Evolutionary conservation across 2,888 invertebrate genomes (phyloP).

Genomic region (Clistopyga incitator): DNA sequence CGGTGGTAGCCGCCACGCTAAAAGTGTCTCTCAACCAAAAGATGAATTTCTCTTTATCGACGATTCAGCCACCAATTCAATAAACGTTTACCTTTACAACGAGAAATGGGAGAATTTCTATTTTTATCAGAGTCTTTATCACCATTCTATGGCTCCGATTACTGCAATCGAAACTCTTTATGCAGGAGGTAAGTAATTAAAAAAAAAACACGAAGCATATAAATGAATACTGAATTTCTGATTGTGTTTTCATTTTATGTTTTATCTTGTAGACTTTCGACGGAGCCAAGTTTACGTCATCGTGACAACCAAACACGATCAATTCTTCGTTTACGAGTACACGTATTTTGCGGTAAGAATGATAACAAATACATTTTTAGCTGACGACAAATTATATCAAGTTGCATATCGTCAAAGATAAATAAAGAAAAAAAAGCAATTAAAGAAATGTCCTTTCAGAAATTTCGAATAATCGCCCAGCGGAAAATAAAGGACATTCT

Average conservation of each 20-base stretch:
- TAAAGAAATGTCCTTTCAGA: constrained; percentile 64
- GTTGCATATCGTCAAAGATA: no score
- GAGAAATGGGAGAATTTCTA: constrained; percentile 72
- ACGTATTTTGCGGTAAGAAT: constrained; percentile 74
- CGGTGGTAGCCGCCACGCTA: constrained; percentile 74
- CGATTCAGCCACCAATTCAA: constrained; percentile 73
- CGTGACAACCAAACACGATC: constrained; percentile 74
- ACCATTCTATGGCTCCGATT: constrained; percentile 68
- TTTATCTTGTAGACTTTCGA: constrained; percentile 41
- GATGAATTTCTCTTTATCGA: constrained; percentile 76
- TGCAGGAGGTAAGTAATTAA: constrained; percentile 73
- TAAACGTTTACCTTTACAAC: constrained; percentile 76
- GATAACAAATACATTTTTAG: constrained; percentile 1
- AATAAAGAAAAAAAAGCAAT: not conserved
- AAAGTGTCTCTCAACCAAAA: constrained; percentile 69
- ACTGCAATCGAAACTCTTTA: constrained; percentile 75
- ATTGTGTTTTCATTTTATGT: not conserved
- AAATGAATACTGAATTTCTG: not conserved
- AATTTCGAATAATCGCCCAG: constrained; percentile 73
- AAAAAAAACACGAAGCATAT: no score
- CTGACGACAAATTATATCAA: no score
- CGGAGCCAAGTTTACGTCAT: constrained; percentile 68
- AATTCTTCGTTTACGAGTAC: constrained; percentile 77
- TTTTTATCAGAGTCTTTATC: constrained; percentile 76
- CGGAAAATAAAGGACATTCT: constrained; percentile 72